Percentiles rank a stretch among this genome's conserved stretches.
Conservation (phyloP, 2,113 vertebrate genomes). For the Zosterops pallidus region DNA sequence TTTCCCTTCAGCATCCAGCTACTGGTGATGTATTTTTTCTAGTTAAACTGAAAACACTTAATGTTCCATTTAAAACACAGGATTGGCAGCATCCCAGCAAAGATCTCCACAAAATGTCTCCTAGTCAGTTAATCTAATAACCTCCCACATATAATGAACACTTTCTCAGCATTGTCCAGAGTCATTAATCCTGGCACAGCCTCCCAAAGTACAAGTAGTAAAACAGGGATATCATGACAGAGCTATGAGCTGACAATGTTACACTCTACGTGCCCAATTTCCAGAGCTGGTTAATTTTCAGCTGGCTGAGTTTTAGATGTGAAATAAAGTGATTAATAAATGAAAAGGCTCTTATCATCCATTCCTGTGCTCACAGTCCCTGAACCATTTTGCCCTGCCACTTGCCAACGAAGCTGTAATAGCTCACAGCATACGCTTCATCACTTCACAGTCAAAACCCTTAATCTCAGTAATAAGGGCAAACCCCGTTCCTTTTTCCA, state of each 20-base stretch:
- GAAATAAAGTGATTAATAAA: slow-evolving; percentile 17
- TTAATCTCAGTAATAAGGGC: not conserved
- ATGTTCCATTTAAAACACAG: not conserved
- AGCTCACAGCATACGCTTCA: not conserved
- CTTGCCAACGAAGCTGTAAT: not conserved
- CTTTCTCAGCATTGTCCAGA: not conserved
- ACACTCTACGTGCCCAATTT: not conserved
- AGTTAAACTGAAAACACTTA: not conserved
- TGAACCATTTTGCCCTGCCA: not conserved
- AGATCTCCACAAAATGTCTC: not conserved
- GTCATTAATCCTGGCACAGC: not conserved
- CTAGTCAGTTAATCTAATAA: not conserved
- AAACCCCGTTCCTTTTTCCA: not conserved
- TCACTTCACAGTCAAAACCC: not conserved
- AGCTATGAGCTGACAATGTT: not conserved
- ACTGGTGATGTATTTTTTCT: not conserved
- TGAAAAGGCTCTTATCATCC: slow-evolving; percentile 14
- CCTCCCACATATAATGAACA: not conserved
- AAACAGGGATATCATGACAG: not conserved
- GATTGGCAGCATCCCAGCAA: not conserved
- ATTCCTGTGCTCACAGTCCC: not conserved
- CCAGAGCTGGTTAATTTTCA: slow-evolving; percentile 17
- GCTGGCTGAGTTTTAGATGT: slow-evolving; percentile 5
- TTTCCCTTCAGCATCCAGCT: not conserved
- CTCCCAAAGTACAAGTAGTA: not conserved